Percentiles rank a stretch among this genome's conserved stretches.
Conservation (phyloP, 1,140 invertebrate species). For the Uloborus diversus region DNA sequence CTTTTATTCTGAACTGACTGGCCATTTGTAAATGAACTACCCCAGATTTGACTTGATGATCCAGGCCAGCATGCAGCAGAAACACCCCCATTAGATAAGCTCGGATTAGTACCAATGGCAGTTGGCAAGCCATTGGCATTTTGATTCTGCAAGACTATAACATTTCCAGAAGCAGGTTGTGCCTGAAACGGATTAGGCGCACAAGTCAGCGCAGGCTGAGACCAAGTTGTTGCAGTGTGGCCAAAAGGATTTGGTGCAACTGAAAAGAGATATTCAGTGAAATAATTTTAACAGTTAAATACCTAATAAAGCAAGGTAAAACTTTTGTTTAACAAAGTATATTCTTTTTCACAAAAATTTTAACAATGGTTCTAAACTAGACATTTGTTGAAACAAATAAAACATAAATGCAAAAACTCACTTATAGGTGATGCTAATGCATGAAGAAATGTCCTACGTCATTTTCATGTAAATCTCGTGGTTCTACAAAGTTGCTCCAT, state of each 20-base stretch:
- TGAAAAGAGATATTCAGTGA: not conserved
- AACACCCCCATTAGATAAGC: conserved; percentile 25
- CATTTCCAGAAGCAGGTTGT: not conserved
- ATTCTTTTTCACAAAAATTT: not conserved
- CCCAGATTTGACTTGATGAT: conserved; percentile 13
- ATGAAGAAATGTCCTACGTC: too few species aligned
- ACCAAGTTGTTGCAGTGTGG: conserved; percentile 1
- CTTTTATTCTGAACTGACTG: conserved; percentile 17
- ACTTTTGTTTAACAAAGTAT: not conserved
- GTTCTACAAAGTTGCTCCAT: too few species aligned
- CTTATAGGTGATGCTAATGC: too few species aligned
- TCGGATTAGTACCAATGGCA: conserved; percentile 12
- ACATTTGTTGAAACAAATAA: too few species aligned
- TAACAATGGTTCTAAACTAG: too few species aligned
- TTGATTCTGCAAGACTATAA: not conserved
- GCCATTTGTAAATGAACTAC: not conserved
- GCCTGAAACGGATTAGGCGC: conserved; percentile 23
- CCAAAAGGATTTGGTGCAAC: conserved; percentile 26
- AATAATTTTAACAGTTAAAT: not conserved
- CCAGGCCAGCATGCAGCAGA: conserved; percentile 12
- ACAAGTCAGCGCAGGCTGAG: not conserved
- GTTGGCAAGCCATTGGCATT: conserved; percentile 19
- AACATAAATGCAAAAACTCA: not conserved
- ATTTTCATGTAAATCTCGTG: too few species aligned
- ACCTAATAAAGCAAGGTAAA: not conserved